Evolutionary conservation across 2,113 vertebrate species (phyloP).

Genomic region (Carollia perspicillata): DNA sequence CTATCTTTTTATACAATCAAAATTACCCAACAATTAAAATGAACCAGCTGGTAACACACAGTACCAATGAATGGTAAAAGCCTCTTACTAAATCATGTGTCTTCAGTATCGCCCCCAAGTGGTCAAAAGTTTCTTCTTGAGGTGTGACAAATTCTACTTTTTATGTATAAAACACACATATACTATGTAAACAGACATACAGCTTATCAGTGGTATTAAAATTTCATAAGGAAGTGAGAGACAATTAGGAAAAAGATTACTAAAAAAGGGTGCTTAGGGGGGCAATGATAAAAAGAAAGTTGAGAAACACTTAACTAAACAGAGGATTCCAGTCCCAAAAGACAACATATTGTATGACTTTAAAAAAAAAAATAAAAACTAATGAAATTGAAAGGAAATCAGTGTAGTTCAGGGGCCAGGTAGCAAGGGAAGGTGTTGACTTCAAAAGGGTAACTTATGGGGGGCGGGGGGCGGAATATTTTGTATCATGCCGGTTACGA

Average conservation of each 20-base stretch:
- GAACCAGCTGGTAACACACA: not conserved
- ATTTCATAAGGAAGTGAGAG: not conserved
- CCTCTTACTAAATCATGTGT: not conserved
- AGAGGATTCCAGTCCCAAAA: not conserved
- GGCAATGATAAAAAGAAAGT: not conserved
- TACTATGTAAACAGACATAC: not conserved
- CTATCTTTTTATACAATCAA: not conserved
- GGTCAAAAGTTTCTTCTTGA: not conserved
- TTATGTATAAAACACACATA: not conserved
- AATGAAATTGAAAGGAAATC: not conserved
- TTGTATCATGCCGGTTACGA: not conserved
- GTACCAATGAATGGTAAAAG: not conserved
- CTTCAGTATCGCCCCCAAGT: not conserved
- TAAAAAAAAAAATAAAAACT: not conserved
- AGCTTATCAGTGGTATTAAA: not conserved
- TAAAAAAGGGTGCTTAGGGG: not conserved
- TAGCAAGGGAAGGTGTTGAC: not conserved
- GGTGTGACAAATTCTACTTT: not conserved
- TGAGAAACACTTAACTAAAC: not conserved
- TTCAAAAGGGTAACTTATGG: not conserved
- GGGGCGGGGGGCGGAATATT: not conserved
- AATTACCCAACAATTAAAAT: not conserved
- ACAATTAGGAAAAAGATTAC: not conserved
- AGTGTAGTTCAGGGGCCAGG: not conserved
- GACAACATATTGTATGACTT: not conserved